Evolutionary conservation across 2,113 vertebrate species (phyloP), one percentile per base, ranked within the genome.

Genomic region (Corythornis cristatus): DNA sequence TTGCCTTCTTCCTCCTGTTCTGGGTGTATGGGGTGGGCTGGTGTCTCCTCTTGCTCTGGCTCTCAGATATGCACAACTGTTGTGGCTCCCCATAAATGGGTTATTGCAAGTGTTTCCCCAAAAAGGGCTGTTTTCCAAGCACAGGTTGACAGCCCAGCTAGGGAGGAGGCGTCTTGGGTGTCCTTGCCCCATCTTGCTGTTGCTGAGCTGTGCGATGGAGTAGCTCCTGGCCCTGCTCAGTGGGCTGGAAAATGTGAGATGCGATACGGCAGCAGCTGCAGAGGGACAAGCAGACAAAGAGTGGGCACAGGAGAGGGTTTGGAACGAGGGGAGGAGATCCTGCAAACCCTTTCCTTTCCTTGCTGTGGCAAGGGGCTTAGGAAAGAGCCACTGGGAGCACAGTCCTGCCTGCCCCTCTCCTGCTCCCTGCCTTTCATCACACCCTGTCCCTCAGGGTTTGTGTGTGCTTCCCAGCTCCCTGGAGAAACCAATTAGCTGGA

Each of bases 211-310:
- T 81, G 87, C 16, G 14, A 42, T 88, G 91, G 85, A 96, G 92
- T 93, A 46, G 88, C 89, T 91, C 86, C 42, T 37, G 12, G 71
- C 90, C 84, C 84, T 89, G 96, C 88, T 96, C 89, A 93, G 94
- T 50, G 26, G 92, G 95, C 92, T 93, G 96, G 96, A 96, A 97
- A 96, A 96, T 96, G 94, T 96, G 96, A 93, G 96, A 97, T 95
- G 95, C 61, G 94, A 96, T 97, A 95, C 7, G 10, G 95, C 93
- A 93, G 95, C 96, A 96, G 96, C 96, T 97, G 96, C 57, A 0
- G 91, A 95, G 91, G 93, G 95, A 95, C 33, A 35, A 90, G 94
- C 93, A 97, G 95, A 96, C 96, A 96, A 96, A 96, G 96, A 93
- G 70, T 89, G 91, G 95, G 96, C 93, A 87, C 8, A 43, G 83